Conservation (phyloP, 2,888 invertebrate genomes). For the Pollenia labialis region DNA sequence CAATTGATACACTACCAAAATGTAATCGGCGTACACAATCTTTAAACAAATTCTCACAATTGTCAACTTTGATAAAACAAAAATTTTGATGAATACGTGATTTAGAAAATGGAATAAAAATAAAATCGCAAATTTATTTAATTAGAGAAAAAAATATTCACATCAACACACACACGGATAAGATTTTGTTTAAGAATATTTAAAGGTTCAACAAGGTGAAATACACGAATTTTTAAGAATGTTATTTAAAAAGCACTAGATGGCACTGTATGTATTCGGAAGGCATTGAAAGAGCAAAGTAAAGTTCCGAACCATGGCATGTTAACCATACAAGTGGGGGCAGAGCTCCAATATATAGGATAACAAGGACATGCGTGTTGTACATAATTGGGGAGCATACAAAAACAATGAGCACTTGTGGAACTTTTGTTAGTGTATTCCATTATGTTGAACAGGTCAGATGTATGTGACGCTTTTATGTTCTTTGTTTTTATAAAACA, state of each 20-base stretch:
- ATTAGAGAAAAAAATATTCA: conserved; percentile 14
- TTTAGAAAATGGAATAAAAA: conserved; percentile 14
- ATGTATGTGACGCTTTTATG: conserved; percentile 55
- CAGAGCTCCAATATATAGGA: conserved; percentile 53
- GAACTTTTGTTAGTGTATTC: conserved; percentile 64
- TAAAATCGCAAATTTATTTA: conserved; percentile 33
- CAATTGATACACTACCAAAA: conserved; percentile 25
- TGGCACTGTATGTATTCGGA: conserved; percentile 32
- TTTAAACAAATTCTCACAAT: conserved; percentile 65
- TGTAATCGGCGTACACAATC: conserved; percentile 57
- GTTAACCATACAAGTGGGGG: conserved; percentile 46
- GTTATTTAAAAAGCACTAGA: conserved; percentile 48
- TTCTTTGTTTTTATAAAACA: not conserved
- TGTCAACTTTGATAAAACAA: conserved; percentile 61
- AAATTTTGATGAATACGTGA: conserved; percentile 67
- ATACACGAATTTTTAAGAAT: not conserved
- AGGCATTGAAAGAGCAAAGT: conserved; percentile 27
- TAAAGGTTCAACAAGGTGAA: conserved; percentile 34
- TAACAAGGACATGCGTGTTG: conserved; percentile 68
- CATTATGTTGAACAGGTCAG: conserved; percentile 51
- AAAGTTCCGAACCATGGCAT: conserved; percentile 65
- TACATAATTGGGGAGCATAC: conserved; percentile 40
- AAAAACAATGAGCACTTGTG: conserved; percentile 46
- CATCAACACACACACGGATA: conserved; percentile 5
- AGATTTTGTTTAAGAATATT: conserved; percentile 3